Percentiles rank a stretch among this genome's conserved stretches.
These are phyloP conservation scores for Parazoanthus darwini DNA, from an alignment of 92 coral and sea anemone species.

Conservation along the genomic window DNA sequence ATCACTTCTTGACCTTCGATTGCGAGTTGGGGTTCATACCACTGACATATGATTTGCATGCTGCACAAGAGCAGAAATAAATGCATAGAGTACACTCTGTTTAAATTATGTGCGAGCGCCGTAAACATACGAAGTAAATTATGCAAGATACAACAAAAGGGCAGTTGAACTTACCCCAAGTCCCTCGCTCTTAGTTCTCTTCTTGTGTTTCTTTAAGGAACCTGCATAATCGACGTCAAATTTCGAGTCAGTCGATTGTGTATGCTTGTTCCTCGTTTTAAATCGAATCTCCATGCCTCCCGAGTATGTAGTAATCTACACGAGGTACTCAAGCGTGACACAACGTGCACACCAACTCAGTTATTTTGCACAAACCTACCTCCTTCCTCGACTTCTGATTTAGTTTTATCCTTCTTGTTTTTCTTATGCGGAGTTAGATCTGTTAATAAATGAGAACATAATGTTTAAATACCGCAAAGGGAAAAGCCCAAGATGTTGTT, in stretches of 20 bases:
- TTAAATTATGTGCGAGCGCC: background rate
- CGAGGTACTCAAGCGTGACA: background rate
- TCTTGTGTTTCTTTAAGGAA: slow-evolving; percentile 82
- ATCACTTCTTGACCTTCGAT: too few species aligned
- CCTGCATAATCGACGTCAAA: slow-evolving; percentile 72
- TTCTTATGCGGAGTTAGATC: slow-evolving; percentile 73
- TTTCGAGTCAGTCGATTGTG: slow-evolving; percentile 32
- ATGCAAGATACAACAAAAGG: background rate
- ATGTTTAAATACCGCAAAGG: background rate
- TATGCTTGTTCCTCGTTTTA: slow-evolving; percentile 2
- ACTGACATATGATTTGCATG: too few species aligned
- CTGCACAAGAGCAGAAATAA: too few species aligned
- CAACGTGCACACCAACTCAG: background rate
- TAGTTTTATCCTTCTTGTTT: slow-evolving; percentile 73
- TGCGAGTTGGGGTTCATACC: too few species aligned
- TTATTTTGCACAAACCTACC: slow-evolving; percentile 46
- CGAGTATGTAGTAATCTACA: background rate
- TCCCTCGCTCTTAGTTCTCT: slow-evolving; percentile 62
- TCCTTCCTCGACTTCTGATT: slow-evolving; percentile 60
- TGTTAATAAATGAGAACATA: slow-evolving; percentile 17
- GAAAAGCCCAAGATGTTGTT: background rate
- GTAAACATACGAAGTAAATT: background rate
- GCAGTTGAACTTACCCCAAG: slow-evolving; percentile 57
- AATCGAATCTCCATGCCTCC: background rate
- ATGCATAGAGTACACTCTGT: background rate